Conservation (phyloP, 2,888 invertebrate species). For the Embidobia sp. region DNA sequence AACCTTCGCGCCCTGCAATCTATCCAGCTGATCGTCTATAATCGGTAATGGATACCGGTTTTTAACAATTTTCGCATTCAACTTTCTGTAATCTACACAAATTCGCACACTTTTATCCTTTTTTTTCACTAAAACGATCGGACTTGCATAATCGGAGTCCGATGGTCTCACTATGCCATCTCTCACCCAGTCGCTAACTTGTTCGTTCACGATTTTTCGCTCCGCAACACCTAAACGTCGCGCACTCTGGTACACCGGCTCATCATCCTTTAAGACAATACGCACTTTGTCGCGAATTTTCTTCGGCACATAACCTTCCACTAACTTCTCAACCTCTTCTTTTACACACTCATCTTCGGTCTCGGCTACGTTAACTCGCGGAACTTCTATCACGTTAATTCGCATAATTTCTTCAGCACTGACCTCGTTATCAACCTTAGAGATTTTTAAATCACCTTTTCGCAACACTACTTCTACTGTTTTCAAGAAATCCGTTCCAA, state of each 20-base stretch:
- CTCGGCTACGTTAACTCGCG: not conserved
- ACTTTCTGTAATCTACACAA: slow-evolving; percentile 77
- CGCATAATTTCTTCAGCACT: not conserved
- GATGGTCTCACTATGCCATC: slow-evolving; percentile 68
- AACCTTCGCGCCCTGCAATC: slow-evolving; percentile 10
- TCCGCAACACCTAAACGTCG: slow-evolving; percentile 61
- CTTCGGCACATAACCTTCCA: slow-evolving; percentile 51
- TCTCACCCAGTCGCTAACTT: slow-evolving; percentile 71
- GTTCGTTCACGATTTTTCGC: slow-evolving; percentile 66
- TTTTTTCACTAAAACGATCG: slow-evolving; percentile 68
- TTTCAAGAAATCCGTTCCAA: slow-evolving; percentile 7
- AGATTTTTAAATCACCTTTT: not conserved
- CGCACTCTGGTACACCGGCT: slow-evolving; percentile 68
- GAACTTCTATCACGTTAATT: not conserved
- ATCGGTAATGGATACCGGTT: slow-evolving; percentile 39
- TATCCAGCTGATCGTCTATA: slow-evolving; percentile 38
- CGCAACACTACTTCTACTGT: not conserved
- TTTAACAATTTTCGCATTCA: slow-evolving; percentile 74
- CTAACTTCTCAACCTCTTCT: not conserved
- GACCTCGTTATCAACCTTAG: not conserved
- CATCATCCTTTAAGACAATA: slow-evolving; percentile 69
- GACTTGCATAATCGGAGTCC: slow-evolving; percentile 72
- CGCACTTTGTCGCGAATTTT: slow-evolving; percentile 5
- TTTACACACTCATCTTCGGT: not conserved
- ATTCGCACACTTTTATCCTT: slow-evolving; percentile 66